These are phyloP conservation scores for Dyspetes luteomarginatus DNA, from an alignment of 2,888 invertebrate species.

Conservation along the genomic window DNA sequence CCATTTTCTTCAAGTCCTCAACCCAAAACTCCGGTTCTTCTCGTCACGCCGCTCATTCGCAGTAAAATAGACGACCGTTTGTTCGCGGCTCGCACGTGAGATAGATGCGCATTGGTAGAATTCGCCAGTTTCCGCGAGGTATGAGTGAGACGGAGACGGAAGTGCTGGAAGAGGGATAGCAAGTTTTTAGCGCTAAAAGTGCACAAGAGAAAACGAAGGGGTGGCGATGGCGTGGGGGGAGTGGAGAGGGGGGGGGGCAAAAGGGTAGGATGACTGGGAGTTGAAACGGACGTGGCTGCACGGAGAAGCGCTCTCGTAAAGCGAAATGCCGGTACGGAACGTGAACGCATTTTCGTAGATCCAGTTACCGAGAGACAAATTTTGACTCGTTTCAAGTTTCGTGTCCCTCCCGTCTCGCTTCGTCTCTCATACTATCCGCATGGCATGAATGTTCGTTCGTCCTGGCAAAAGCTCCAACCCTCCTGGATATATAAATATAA, in stretches of 20 bases:
- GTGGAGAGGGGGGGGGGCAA: conserved; percentile 36
- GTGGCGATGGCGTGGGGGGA: conserved; percentile 44
- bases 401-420: conserved; percentile 57
- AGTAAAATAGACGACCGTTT: conserved; percentile 72
- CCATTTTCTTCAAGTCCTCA: conserved; percentile 24
- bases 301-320: conserved; percentile 68
- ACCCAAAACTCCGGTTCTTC: conserved; percentile 46
- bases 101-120: conserved; percentile 67
- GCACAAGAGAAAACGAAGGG: conserved; percentile 53
- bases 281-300: conserved; percentile 66
- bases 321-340: conserved; percentile 65
- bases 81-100: conserved; percentile 70
- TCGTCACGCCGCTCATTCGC: conserved; percentile 68
- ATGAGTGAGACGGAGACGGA: conserved; percentile 53
- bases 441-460: conserved; percentile 45
- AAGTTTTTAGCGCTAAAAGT: conserved; percentile 56
- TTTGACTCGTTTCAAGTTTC: conserved; percentile 69
- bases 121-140: conserved; percentile 45
- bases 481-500: conserved; percentile 30
- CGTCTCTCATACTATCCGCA: conserved; percentile 47
- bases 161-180: conserved; percentile 45
- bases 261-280: conserved; percentile 43
- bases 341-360: conserved; percentile 71
- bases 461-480: conserved; percentile 50
- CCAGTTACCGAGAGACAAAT: conserved; percentile 70